Percentiles rank a stretch among this genome's conserved stretches.
Conservation (phyloP, 2,888 invertebrate species). For the Nemoura dubitans region DNA sequence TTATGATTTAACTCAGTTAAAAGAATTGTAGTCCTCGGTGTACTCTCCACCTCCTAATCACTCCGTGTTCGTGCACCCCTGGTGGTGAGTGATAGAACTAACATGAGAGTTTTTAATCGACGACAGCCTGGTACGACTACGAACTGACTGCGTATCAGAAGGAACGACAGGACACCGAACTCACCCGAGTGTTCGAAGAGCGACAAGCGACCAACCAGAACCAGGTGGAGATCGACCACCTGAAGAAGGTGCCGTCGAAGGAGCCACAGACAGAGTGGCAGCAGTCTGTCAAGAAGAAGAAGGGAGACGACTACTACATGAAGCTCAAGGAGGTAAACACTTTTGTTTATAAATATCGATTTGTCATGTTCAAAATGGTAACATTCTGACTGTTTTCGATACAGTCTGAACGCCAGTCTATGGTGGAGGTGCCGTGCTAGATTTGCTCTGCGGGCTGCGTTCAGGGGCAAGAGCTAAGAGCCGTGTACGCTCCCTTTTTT, state of each 20-base stretch:
- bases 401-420: constrained; percentile 17
- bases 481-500: no score
- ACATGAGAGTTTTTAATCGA: constrained; percentile 38
- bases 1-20: neutral
- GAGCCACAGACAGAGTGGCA: constrained; percentile 88
- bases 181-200: constrained; percentile 89
- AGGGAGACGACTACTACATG: constrained; percentile 79
- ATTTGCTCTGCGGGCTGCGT: neutral
- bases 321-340: constrained; percentile 72
- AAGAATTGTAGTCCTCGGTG: neutral
- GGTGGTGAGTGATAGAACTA: neutral
- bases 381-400: no score
- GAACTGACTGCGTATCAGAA: constrained; percentile 86
- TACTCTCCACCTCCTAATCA: neutral
- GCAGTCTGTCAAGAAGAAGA: constrained; percentile 82
- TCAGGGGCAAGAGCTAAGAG: neutral
- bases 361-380: no score
- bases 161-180: constrained; percentile 82
- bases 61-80: neutral
- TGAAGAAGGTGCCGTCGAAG: constrained; percentile 73
- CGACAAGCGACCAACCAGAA: constrained; percentile 72
- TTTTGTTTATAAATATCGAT: no score
- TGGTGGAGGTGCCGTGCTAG: neutral
- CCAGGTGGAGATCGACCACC: constrained; percentile 70
- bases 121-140: constrained; percentile 89